A percentile compares a stretch with the other conserved stretches of the same genome.
Conservation (phyloP, 2,888 invertebrate species). For the Megaustenia siamemsis region DNA sequence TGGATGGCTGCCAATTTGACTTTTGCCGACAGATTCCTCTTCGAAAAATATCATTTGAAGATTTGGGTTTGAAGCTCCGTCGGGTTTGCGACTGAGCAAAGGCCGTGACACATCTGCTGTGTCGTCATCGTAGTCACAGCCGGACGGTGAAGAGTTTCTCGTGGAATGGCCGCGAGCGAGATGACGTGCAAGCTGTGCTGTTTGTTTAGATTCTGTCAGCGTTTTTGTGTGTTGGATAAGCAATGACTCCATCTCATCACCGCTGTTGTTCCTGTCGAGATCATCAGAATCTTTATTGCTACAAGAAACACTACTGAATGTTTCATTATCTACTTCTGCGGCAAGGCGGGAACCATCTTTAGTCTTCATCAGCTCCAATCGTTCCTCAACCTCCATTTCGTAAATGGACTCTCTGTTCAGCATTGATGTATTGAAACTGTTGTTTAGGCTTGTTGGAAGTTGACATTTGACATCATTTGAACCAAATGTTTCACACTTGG, state of each 20-base stretch:
- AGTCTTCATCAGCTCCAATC: constrained; percentile 68
- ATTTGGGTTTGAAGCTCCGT: constrained; percentile 95
- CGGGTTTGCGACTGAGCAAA: constrained; percentile 83
- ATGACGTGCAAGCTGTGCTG: constrained; percentile 53
- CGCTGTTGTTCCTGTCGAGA: constrained; percentile 56
- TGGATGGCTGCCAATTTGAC: constrained; percentile 1
- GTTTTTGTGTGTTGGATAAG: constrained; percentile 55
- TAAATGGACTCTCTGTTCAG: constrained; percentile 74
- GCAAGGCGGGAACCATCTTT: constrained; percentile 59
- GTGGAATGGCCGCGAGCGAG: constrained; percentile 46
- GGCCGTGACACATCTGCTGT: constrained; percentile 56
- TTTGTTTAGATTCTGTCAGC: constrained; percentile 55
- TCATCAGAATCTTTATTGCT: constrained; percentile 72
- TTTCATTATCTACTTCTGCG: constrained; percentile 72
- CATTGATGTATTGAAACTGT: constrained; percentile 69
- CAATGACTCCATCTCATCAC: constrained; percentile 50
- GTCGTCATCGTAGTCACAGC: constrained; percentile 55
- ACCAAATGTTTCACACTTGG: neutral
- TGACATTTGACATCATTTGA: constrained; percentile 34
- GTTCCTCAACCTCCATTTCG: constrained; percentile 77
- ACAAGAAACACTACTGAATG: constrained; percentile 74
- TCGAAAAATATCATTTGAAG: constrained; percentile 79
- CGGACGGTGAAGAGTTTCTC: neutral
- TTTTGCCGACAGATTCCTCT: constrained; percentile 45
- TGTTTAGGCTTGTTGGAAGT: constrained; percentile 57